Evolutionary conservation across 1,140 invertebrate genomes (phyloP), one percentile per base, ranked within the genome.

Genomic region (Gyrodactylus bullatarudis): DNA sequence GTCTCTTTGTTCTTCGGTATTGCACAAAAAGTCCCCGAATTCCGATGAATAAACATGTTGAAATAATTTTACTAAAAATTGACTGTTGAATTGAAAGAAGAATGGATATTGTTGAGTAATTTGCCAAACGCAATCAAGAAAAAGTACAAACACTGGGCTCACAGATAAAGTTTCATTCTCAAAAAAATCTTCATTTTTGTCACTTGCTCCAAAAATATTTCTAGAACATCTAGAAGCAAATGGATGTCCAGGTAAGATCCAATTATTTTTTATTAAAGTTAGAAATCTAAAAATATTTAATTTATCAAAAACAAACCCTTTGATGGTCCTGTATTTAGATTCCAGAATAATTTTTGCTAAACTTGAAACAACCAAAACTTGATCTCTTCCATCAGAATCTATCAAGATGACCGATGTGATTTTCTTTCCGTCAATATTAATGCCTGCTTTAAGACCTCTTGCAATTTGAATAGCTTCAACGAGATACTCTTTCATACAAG

Each of bases 91-190:
- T 83, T 99, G 91, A 82, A 99, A 97, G 0, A 92, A 91, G 78
- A 91, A 91, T 0, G 88, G 90, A 82, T 93, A 98, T 83, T 95
- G 88, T 74, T 79, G 78, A 2, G 80, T 83, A 74, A 86, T 80
- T 82, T 99, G 95, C 90, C 93, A 98, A 0, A 98, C 92, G 79
- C 92, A 94, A 79, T 99, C 95, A 75, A 98, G 87, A 80, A 97
- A 99, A 79, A 99, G 95, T 1, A 98, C 83, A 80, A 99, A 99
- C 16, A 98, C 89, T 0, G 95, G 95, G n/a, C 34, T 54, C 34
- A n/a, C 34, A n/a, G 34, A 54, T 16, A 54, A 54, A n/a, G 34
- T 54, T 54, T n/a, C 34, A n/a, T 54, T 8, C 8, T 54, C n/a
- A 54, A 54, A 16, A 54, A n/a, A 54, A 8, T 54, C n/a, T n/a